Base-by-base conservation (phyloP, 2,888 invertebrate species). In the Tubiluchus corallicola region DNA sequence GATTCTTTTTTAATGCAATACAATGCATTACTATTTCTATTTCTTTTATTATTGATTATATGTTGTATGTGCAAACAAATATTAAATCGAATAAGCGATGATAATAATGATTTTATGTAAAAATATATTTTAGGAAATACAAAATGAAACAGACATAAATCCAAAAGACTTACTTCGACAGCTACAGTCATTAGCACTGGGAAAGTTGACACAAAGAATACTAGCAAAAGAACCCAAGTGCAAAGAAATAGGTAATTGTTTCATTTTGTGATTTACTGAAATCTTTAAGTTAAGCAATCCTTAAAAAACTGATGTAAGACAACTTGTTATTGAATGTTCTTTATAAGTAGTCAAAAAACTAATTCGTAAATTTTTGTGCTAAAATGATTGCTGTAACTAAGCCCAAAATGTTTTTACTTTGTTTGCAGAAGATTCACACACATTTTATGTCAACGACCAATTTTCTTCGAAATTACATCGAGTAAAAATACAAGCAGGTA, bases 141-240 rank as follows among this genome's bases (percentile, higher is more conserved):
- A 83, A 64, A 87, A 79, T 64, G 94, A 96, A 71, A 94, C 96
- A 43, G 90, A 94, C 69, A 85, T 98, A 63, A 94, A 94, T n/a
- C 94, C 94, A 63, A 77, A 87, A 60, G 96, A 98, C 65, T 70
- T 98, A 61, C 82, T 90, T 54, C 75, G 96, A 61, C 92, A 94
- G 44, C 72, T 98, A 59, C 94, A 96, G 68, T 94, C 96, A 50
- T 69, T 98, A 54, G 94, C 96, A 5, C 85, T 98, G 79, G 96
- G 96, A 42, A 98, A 98, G 71, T 79, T 87, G 18, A 82, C 88
- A 18, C 94, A 96, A 67, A 74, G 94, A 57, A 79, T 96, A 56
- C 74, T 96, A 48, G 78, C 88, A 53, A 92, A 94, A 62, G 81
- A 82, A 59, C 92, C 88, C 42, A 85, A 84, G 71, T 88, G 84